Evolutionary conservation across 30 jellyfish, hydroid and myxozoan genomes (phyloP), one percentile per base, ranked within the genome.

Genomic region (Turritopsis dohrnii): DNA sequence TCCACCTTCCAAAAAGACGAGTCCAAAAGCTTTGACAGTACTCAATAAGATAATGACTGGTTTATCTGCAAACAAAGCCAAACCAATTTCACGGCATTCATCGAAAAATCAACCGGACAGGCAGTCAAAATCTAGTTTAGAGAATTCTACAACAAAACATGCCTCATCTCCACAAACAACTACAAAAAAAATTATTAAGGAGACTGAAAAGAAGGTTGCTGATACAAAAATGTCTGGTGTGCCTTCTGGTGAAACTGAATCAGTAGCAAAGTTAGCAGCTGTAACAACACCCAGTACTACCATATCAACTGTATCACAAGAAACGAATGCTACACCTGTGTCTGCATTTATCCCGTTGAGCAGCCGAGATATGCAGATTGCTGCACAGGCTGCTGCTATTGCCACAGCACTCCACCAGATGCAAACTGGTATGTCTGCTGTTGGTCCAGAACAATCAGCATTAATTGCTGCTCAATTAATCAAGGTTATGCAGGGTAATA

Each of bases 311-410:
- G 60, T 41, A 41, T 41, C 60, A 41, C 60, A 41, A 41, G 60
- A 41, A 13, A 41, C 60, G n/a, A n/a, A n/a, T 41, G 60, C 13
- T 5, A 41, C 60, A 41, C 60, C 60, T 41, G 60, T 41, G 13
- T 23, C 77, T 52, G 87, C 87, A 52, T 80, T 80, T 52, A 29
- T 80, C 28, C 80, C 29, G 19, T 53, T 80, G 54, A 80, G 87
- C 53, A 29, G 41, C 20, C 79, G 87, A 16, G 87, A 80, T 29
- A 80, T 80, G 87, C 87, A 80, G 84, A 80, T 80, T 23, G 87
- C 87, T 52, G 87, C 87, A 1, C 87, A 80, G n/a, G 87, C 87
- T 52, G 87, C 87, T 17, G 87, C 87, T 53, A 80, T 80, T 53
- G 87, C 87, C 21, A 80, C 87, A 22, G 87, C 87, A 19, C 54